Evolutionary conservation across 1,140 invertebrate species (phyloP), one percentile per base, ranked within the genome.

Genomic region (Drosophila rufa): DNA sequence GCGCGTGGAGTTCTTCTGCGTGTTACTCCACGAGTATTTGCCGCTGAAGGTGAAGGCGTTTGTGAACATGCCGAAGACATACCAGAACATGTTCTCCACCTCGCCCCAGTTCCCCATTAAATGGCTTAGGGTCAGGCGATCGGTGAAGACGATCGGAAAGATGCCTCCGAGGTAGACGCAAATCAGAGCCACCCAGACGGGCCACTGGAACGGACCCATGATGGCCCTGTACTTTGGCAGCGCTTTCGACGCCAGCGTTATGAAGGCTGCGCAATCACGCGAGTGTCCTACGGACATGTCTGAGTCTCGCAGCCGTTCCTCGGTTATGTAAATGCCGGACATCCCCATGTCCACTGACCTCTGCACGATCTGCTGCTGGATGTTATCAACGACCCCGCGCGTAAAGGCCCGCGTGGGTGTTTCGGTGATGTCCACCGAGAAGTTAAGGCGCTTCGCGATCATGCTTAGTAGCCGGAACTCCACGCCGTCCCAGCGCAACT

Each of bases 31-130:
- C 2, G 95, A 95, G 62, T 95, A 94, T 75, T 94, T 94, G 5
- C 95, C 95, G 42, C 93, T 94, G 79, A 97, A 96, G 4, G 95
- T 95, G 70, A 97, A 96, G 70, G 95, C 95, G 80, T 97, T 97
- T 2, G 96, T 97, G 91, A 96, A 97, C 45, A 96, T 97, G 11
- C 96, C 96, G 76, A 96, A 97, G 17, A 97, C 96, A 87, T 96
- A 96, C 95, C 95, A 96, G 87, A 96, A 96, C 95, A 96, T 96
- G 71, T 96, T 96, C 91, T 96, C 95, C 17, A 96, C 93, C 93
- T 96, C 95, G 42, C 94, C 94, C 58, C 95, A 95, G 73, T 95
- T 94, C 43, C 95, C 94, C 17, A 96, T 75, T 14, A 97, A 90
- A 78, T 95, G 95, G 11, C 92, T 92, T 5, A 96, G 82, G 0